Evolutionary conservation across 2,113 vertebrate genomes (phyloP).

Genomic region (Hoplias malabaricus): DNA sequence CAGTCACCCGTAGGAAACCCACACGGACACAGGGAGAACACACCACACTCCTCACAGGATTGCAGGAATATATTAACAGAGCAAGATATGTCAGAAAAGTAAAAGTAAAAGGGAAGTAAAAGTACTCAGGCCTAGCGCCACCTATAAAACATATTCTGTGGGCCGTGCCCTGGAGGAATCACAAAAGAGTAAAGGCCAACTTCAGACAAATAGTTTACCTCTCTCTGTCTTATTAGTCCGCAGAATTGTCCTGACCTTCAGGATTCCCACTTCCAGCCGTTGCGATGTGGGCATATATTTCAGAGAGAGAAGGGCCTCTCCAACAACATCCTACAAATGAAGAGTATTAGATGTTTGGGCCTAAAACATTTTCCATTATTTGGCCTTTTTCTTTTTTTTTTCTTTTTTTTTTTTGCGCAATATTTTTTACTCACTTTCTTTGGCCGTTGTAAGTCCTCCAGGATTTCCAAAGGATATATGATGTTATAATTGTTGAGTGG

Average conservation of each 20-base stretch:
- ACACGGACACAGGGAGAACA: no score
- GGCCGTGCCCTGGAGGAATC: not conserved
- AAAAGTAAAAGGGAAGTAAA: no score
- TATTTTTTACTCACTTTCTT: constrained; percentile 69
- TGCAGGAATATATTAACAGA: no score
- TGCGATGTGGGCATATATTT: constrained; percentile 77
- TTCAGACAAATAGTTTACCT: constrained; percentile 41
- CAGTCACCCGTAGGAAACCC: no score
- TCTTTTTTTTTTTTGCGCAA: not conserved
- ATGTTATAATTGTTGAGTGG: constrained; percentile 62
- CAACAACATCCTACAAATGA: constrained; percentile 71
- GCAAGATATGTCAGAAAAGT: no score
- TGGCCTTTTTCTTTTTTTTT: not conserved
- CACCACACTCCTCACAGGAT: no score
- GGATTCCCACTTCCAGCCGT: constrained; percentile 74
- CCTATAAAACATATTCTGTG: not conserved
- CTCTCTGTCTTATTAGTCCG: constrained; percentile 38
- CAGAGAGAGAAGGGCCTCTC: constrained; percentile 72
- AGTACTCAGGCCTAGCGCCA: no score
- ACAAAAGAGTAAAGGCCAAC: not conserved
- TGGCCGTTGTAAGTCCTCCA: constrained; percentile 65
- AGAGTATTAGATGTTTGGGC: not conserved
- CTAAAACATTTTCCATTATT: not conserved
- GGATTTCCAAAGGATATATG: constrained; percentile 67
- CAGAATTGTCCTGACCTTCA: constrained; percentile 67